Evolutionary conservation across 2,888 invertebrate genomes (phyloP).

Genomic region (Ormyrus nitidulus): DNA sequence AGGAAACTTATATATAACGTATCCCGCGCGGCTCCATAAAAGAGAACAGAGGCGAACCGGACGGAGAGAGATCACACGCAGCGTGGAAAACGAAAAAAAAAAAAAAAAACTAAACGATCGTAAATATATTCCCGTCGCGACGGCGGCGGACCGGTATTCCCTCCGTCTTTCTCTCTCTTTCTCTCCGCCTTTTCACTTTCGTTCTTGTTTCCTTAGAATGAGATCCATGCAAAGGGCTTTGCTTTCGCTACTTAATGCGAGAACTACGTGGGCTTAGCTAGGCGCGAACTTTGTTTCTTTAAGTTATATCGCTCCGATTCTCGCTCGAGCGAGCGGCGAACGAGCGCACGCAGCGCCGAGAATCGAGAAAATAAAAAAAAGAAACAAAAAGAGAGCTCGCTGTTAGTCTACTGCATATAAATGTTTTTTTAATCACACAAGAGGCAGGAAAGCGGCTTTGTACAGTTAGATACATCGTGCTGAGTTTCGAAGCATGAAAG

Average conservation of each 20-base stretch:
- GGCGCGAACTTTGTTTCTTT: conserved; percentile 3
- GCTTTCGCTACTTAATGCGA: no score
- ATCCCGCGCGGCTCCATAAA: conserved; percentile 2
- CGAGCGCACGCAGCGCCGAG: conserved; percentile 23
- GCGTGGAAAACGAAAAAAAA: neutral
- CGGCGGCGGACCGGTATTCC: neutral
- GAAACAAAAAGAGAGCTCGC: conserved; percentile 16
- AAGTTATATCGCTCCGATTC: conserved; percentile 6
- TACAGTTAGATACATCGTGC: conserved; percentile 47
- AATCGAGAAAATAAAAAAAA: conserved; percentile 41
- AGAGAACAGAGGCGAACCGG: conserved; percentile 22
- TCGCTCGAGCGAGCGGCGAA: no score
- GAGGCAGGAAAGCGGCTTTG: conserved; percentile 44
- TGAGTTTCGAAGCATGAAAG: conserved; percentile 45
- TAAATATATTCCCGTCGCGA: conserved; percentile 19
- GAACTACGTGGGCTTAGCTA: no score
- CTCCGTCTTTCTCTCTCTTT: neutral
- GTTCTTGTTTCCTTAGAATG: conserved; percentile 2
- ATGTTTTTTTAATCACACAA: conserved; percentile 34
- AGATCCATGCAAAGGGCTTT: no score
- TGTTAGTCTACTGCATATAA: conserved; percentile 40
- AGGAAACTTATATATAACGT: conserved; percentile 33
- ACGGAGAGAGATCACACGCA: neutral
- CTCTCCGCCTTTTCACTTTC: conserved; percentile 20
- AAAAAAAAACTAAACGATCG: conserved; percentile 26